A percentile compares a stretch with the other conserved stretches of the same genome.
These are phyloP conservation scores for Phalera bucephala DNA, from an alignment of 2,888 invertebrate species.

Conservation along the genomic window DNA sequence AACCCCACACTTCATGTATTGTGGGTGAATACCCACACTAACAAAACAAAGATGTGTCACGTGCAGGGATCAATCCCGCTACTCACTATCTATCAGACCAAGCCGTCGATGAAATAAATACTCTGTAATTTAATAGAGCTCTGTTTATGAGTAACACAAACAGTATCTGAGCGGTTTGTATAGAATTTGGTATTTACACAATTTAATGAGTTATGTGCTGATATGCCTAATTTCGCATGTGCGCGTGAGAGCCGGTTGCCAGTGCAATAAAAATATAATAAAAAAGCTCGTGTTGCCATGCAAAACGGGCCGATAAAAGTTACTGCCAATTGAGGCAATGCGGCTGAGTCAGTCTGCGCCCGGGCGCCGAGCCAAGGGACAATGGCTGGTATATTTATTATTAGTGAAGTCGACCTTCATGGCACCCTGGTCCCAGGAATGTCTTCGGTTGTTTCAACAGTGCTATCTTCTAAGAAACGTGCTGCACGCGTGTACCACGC, in stretches of 20 bases:
- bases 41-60: no score
- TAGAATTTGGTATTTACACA: no score
- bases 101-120: no score
- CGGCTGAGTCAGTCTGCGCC: conserved; percentile 6
- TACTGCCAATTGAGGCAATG: conserved; percentile 4
- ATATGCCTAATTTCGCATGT: no score
- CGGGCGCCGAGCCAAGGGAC: conserved; percentile 33
- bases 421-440: conserved; percentile 53
- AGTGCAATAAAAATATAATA: conserved; percentile 10
- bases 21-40: no score
- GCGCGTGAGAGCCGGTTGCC: conserved; percentile 5
- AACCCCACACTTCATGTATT: no score
- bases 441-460: conserved; percentile 55
- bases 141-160: no score
- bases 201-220: no score
- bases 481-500: conserved; percentile 58
- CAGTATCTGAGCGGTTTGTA: no score
- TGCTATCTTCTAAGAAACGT: conserved; percentile 71
- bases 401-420: conserved; percentile 65
- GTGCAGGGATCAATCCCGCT: no score
- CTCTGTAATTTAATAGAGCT: no score
- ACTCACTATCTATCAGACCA: no score
- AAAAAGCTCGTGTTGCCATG: conserved; percentile 28
- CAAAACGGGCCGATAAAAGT: conserved; percentile 39
- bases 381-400: conserved; percentile 50